A percentile compares a stretch with the other conserved stretches of the same genome.
Conservation (phyloP, 1,140 invertebrate genomes). For the Steinernema feltiae region DNA sequence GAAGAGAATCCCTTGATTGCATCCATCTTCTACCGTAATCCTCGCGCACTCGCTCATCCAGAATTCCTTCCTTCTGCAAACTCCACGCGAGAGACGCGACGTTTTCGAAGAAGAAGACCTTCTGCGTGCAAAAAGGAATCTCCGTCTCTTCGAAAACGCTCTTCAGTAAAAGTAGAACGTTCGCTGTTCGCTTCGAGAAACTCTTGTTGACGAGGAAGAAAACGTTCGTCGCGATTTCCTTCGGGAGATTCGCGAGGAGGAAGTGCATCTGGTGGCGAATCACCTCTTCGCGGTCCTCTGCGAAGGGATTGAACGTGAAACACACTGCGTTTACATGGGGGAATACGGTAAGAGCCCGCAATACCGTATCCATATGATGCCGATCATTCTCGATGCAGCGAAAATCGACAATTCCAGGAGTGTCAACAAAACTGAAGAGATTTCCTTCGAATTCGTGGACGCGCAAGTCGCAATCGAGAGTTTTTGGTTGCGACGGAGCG, state of each 20-base stretch:
- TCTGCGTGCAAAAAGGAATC: neutral
- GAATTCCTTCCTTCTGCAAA: neutral
- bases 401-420: neutral
- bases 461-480: neutral
- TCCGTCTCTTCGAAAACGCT: neutral
- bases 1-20: neutral
- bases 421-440: neutral
- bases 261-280: neutral
- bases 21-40: constrained; percentile 4
- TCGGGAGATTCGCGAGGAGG: neutral
- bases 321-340: neutral
- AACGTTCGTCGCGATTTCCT: neutral
- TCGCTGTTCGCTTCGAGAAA: neutral
- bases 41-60: neutral
- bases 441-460: neutral
- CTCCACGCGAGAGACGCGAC: neutral
- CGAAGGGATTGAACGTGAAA: neutral
- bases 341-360: neutral
- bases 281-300: neutral
- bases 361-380: neutral
- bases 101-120: neutral
- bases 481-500: neutral
- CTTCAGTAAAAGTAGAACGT: neutral
- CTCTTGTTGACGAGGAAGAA: neutral
- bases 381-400: neutral